Conservation (phyloP, 2,113 vertebrate species). For the Nothoprocta pentlandii region DNA sequence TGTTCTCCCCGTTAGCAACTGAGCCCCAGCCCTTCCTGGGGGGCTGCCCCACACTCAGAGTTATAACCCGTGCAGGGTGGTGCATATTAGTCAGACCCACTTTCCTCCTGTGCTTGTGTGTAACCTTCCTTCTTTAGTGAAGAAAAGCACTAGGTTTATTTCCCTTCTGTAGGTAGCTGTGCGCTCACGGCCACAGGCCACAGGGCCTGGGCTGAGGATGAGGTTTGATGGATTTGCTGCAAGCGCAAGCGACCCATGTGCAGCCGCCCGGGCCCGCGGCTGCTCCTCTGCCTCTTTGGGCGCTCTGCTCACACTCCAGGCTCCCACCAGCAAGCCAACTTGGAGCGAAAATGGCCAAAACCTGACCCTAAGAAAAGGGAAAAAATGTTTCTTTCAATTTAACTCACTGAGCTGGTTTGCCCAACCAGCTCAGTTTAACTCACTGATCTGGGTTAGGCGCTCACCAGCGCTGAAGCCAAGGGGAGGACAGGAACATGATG, state of each 20-base stretch:
- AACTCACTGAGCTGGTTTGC: not conserved
- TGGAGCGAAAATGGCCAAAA: not conserved
- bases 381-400: not conserved
- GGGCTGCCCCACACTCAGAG: not conserved
- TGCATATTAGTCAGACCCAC: not conserved
- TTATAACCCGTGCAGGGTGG: not conserved
- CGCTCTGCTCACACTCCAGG: not conserved
- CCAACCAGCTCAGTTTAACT: not conserved
- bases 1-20: not conserved
- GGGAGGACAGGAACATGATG: not conserved
- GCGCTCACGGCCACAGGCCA: not conserved
- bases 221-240: not conserved
- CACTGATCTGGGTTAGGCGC: not conserved
- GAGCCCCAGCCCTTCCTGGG: not conserved
- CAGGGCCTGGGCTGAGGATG: not conserved
- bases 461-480: not conserved
- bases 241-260: not conserved
- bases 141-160: not conserved
- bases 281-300: not conserved
- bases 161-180: not conserved
- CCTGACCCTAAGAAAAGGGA: not conserved
- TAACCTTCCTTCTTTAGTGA: not conserved
- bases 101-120: not conserved
- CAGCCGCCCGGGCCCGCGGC: accelerated
- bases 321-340: not conserved